phyloP scores from a whole-genome alignment of 2,113 vertebrate species.

The Misgurnus anguillicaudatus region DNA sequence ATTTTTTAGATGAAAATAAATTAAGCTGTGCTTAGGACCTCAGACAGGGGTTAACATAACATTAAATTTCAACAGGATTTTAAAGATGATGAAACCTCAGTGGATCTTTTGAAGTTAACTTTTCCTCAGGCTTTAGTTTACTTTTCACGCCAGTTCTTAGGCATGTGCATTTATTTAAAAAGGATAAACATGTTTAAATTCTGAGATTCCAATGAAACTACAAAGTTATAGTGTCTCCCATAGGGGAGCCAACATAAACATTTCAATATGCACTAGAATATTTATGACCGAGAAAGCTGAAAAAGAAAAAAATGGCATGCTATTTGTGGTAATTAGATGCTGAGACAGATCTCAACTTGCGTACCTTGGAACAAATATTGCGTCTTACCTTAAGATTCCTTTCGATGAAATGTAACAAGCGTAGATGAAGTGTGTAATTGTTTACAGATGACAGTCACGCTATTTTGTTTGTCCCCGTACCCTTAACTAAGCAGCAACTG shows the following conservation, averaged over 20 bases:
- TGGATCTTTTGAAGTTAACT: conserved; percentile 9
- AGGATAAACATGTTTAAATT: conserved; percentile 1
- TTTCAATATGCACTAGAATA: conserved; percentile 28
- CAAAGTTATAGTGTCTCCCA: not conserved
- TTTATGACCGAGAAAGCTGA: conserved; percentile 1
- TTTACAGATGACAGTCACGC: conserved; percentile 19
- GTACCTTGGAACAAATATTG: conserved; percentile 16
- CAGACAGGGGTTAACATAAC: not conserved
- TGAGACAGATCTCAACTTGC: conserved; percentile 33
- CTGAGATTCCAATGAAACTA: conserved; percentile 11
- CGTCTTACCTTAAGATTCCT: conserved; percentile 69
- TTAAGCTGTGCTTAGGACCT: not conserved
- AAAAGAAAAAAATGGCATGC: not conserved
- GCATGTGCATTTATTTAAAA: not conserved
- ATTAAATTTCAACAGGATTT: not conserved
- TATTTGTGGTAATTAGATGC: conserved; percentile 17
- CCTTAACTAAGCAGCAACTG: not conserved
- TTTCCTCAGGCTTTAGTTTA: not conserved
- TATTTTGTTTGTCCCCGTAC: conserved; percentile 34
- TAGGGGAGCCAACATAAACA: not conserved
- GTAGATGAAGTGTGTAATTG: not conserved
- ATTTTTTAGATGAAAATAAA: not conserved
- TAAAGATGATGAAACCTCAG: conserved; percentile 8
- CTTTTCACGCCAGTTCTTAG: not conserved
- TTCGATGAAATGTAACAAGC: conserved; percentile 36